Evolutionary conservation across 2,888 invertebrate genomes (phyloP).

Genomic region (Agriotes lineatus): DNA sequence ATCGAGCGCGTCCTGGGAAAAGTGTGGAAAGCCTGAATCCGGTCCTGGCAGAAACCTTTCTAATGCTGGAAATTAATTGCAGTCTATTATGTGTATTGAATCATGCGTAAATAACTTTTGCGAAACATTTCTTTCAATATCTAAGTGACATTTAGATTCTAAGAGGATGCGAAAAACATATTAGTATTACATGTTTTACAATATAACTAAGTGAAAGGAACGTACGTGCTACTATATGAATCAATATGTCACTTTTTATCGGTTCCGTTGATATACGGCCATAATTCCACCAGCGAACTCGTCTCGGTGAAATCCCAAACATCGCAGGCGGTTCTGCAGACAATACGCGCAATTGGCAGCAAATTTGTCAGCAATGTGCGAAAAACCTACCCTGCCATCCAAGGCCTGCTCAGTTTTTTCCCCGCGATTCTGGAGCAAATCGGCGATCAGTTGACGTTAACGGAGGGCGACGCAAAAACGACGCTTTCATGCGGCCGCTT

Average conservation of each 20-base stretch:
- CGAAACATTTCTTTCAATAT: conserved; percentile 1
- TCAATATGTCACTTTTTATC: conserved; percentile 24
- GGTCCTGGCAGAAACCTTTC: not conserved
- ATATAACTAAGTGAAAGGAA: conserved; percentile 27
- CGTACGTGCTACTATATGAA: conserved; percentile 22
- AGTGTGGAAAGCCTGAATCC: too few species aligned
- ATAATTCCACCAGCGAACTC: not conserved
- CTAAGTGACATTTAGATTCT: conserved; percentile 17
- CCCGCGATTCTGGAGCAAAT: not conserved
- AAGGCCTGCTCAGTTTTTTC: too few species aligned
- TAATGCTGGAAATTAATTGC: conserved; percentile 1
- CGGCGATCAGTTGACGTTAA: not conserved
- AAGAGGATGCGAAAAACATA: conserved; percentile 18
- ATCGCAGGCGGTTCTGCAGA: not conserved
- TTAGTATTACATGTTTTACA: conserved; percentile 23
- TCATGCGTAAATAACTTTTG: not conserved
- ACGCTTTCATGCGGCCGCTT: conserved; percentile 7
- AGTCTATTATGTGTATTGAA: not conserved
- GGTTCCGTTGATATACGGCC: not conserved
- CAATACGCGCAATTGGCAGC: conserved; percentile 1
- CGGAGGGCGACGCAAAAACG: not conserved
- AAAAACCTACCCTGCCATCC: not conserved
- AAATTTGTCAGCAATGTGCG: not conserved
- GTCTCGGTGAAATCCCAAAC: not conserved
- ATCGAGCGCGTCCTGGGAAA: too few species aligned